These are phyloP conservation scores for Carabus problematicus DNA, from an alignment of 2,888 invertebrate species.

Conservation along the genomic window DNA sequence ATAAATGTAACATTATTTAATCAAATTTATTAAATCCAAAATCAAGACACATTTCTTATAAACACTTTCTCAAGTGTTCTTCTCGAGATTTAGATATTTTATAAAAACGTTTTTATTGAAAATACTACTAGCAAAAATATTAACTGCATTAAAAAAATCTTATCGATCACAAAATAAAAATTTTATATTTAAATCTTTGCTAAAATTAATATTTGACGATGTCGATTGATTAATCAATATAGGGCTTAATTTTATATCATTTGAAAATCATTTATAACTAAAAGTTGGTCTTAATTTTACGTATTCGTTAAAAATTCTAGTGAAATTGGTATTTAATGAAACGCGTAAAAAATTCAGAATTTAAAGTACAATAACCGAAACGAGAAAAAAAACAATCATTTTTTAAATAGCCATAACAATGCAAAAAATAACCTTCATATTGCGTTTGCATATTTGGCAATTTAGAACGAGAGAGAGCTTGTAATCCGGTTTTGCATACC, in stretches of 20 bases:
- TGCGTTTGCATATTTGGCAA: constrained; percentile 19
- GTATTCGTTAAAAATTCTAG: no score
- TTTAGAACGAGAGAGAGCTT: constrained; percentile 4
- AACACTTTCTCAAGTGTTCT: neutral
- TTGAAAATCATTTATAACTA: no score
- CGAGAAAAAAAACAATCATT: constrained; percentile 1
- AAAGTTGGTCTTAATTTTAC: no score
- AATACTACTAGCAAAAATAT: constrained; percentile 7
- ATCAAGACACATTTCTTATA: neutral
- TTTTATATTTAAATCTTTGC: no score
- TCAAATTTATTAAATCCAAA: neutral
- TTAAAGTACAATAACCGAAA: constrained; percentile 6
- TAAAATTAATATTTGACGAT: no score
- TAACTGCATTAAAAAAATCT: neutral
- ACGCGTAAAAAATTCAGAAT: no score
- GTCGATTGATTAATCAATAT: no score
- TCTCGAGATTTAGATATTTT: neutral
- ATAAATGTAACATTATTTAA: neutral
- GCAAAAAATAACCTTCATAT: constrained; percentile 26
- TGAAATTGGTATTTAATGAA: no score
- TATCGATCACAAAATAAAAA: neutral
- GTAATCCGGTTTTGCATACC: constrained; percentile 18
- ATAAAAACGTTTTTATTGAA: neutral
- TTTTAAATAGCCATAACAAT: neutral
- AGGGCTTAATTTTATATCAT: constrained; percentile 5